Evolutionary conservation across 2,888 invertebrate genomes (phyloP), one percentile per base, ranked within the genome.

Genomic region (Bruchidius siliquastri): DNA sequence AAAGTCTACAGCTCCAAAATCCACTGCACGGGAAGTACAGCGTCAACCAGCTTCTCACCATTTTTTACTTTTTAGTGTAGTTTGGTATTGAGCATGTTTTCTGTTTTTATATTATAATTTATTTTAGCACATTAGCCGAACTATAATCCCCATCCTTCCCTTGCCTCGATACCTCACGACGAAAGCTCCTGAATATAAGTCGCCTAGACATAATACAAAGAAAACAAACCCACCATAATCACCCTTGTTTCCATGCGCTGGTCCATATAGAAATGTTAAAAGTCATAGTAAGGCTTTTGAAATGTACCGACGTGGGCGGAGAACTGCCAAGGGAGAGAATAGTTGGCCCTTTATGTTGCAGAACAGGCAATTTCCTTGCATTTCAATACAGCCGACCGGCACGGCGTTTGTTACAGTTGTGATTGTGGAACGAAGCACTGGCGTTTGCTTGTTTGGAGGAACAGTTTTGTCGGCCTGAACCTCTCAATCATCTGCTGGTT

Each of bases 261-360:
- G 66, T 68, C 68, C 72, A 76, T 73, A 76, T 71, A 72, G 75
- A 77, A 73, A 73, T 75, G 72, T 76, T 76, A 78, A 76, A 77
- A 77, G 74, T 75, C 76, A 78, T 75, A 73, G 73, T 13, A n/a
- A 73, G 72, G 74, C 75, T 76, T 78, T 78, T 78, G 76, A 77
- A 69, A 72, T 71, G 22, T 66, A 71, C 76, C 77, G 76, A 70
- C 71, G 71, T 73, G 74, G 77, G 77, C 70, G 76, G 77, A 73
- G 75, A 76, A 74, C 73, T 77, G 75, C 75, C 76, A 49, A 49
- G 49, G 18, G 49, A 77, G 70, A 75, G 72, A 71, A 76, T 74
- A 75, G 74, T 76, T 69, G 74, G 20, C 73, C 73, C 75, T 76
- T 75, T 75, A 73, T 76, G 69, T 75, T 73, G 49, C 69, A 68